Conservation (phyloP, 2,113 vertebrate genomes). For the Ginglymostoma cirratum region DNA sequence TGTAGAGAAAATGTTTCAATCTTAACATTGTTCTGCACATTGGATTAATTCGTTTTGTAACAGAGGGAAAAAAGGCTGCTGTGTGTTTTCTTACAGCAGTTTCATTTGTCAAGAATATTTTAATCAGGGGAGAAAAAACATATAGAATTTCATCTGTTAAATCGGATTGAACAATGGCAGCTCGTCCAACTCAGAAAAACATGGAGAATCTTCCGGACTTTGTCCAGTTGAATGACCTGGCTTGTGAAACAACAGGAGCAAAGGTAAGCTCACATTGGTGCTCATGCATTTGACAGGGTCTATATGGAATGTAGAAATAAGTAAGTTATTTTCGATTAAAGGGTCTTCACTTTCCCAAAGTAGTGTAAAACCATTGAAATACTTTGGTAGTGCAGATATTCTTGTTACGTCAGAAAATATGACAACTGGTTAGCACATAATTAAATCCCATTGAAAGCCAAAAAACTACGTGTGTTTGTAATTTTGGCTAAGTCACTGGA, state of each 20-base stretch:
- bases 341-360: neutral
- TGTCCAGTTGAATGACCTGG: constrained; percentile 45
- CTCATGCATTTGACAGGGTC: neutral
- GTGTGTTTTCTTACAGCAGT: neutral
- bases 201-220: constrained; percentile 42
- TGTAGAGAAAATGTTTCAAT: neutral
- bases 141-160: neutral
- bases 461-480: neutral
- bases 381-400: neutral
- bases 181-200: constrained; percentile 40
- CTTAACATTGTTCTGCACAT: neutral
- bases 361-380: neutral
- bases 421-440: neutral
- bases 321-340: neutral
- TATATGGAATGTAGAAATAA: neutral
- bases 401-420: neutral
- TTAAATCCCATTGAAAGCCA: neutral
- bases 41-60: neutral
- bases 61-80: neutral
- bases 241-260: constrained; percentile 44
- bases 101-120: neutral
- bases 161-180: constrained; percentile 38
- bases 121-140: neutral
- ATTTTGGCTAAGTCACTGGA: neutral
- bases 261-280: constrained; percentile 40